Conservation (phyloP, 2,797 vertebrate genomes). For the Atherinosoma microstoma region DNA sequence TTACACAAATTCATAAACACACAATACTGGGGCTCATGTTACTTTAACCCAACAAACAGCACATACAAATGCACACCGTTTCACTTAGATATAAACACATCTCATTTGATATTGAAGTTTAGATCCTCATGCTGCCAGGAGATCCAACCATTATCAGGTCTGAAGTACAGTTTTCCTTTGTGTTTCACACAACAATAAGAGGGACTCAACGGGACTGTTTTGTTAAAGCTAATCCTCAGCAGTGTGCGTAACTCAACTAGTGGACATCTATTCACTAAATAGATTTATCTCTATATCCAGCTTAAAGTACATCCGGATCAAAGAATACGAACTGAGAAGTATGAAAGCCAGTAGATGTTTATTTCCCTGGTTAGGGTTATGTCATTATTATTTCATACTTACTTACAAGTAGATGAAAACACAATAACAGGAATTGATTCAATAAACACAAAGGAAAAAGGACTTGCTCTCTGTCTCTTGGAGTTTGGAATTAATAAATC, state of each 20-base stretch:
- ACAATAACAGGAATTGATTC: neutral
- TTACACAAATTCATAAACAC: neutral
- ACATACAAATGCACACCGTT: neutral
- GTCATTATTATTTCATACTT: neutral
- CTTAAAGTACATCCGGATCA: conserved; percentile 38
- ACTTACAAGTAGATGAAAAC: neutral
- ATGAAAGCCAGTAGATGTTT: neutral
- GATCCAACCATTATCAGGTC: conserved; percentile 42
- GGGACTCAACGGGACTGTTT: conserved; percentile 48
- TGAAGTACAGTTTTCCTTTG: conserved; percentile 25
- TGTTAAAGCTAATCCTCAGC: conserved; percentile 66
- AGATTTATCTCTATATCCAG: conserved; percentile 55
- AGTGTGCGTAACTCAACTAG: conserved; percentile 49
- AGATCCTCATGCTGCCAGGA: conserved; percentile 16
- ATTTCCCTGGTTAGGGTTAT: no score
- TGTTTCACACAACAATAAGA: conserved; percentile 35
- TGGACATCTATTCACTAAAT: conserved; percentile 69
- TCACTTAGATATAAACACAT: neutral
- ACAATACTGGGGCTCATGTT: neutral
- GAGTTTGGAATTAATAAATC: neutral
- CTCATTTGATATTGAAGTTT: conserved; percentile 7
- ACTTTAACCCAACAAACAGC: neutral
- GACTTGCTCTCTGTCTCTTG: neutral
- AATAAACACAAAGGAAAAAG: neutral
- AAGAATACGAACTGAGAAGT: neutral